Evolutionary conservation across 2,797 vertebrate species (phyloP), one percentile per base, ranked within the genome.

Genomic region (Smutsia temminckii): DNA sequence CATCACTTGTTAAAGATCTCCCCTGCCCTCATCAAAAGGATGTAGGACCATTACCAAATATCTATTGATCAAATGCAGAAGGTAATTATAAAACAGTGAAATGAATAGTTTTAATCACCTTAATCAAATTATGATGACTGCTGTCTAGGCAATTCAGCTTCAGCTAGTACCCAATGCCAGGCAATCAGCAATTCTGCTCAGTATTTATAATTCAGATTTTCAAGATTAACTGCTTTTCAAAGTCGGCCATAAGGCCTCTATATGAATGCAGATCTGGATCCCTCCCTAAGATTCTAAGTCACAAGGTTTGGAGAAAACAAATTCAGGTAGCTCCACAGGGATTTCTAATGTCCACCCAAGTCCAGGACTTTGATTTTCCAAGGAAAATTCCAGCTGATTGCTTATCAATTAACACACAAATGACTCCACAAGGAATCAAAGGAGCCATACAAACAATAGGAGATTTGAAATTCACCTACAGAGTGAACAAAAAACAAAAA

Each of bases 181-280:
- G 53, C 17, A 72, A 42, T 27, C 59, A 72, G 27, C 42, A 77
- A 18, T 75, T 32, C 34, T 75, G 9, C 32, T 2, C 29, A 25
- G 42, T 91, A 34, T 29, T 46, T 32, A 13, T 29, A 84, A 75
- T 8, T 94, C 49, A 84, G 29, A 92, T 32, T 91, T 21, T 93
- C 83, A 93, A 63, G 86, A 84, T 53, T 40, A 95, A 55, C 13
- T 89, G 32, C 29, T 63, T 85, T 84, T 77, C 49, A 61, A 77
- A 96, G 79, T 89, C 23, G 89, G 71, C 49, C 32, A 6, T 4
- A 46, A 64, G 8, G 55, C 3, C 75, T 84, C 66, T 11, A 2
- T 49, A 83, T 77, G 25, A 91, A 87, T 37, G 3, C 46, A 81
- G 29, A 5, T 89, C 68, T 57, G 42, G 13, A 20, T 1, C 0